These are phyloP conservation scores for Musca domestica DNA, from an alignment of 1,140 invertebrate genomes.

Conservation along the genomic window DNA sequence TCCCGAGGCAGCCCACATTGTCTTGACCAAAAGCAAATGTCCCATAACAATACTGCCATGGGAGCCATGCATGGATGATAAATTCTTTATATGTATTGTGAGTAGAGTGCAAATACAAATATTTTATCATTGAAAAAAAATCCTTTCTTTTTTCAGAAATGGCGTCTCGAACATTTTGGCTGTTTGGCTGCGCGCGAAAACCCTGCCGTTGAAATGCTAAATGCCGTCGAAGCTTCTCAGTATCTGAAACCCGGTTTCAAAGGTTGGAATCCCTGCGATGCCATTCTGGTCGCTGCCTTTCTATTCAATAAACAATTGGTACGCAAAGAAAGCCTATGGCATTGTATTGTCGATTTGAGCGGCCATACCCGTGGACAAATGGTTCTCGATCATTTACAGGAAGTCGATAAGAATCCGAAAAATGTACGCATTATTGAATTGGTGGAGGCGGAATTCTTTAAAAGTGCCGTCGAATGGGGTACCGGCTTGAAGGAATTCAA, in stretches of 20 bases:
- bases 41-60: conserved; percentile 65
- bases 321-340: conserved; percentile 44
- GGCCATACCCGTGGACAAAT: conserved; percentile 63
- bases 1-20: conserved; percentile 74
- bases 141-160: conserved; percentile 54
- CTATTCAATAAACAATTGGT: conserved; percentile 53
- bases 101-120: conserved; percentile 31
- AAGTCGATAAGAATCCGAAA: conserved; percentile 49
- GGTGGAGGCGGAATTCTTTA: conserved; percentile 57
- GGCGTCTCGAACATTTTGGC: conserved; percentile 54
- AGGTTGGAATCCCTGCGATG: conserved; percentile 60
- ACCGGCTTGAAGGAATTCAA: conserved; percentile 30
- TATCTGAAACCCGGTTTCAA: conserved; percentile 39
- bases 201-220: conserved; percentile 57
- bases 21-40: conserved; percentile 59
- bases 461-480: conserved; percentile 44
- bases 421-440: conserved; percentile 60
- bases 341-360: conserved; percentile 60
- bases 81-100: conserved; percentile 56
- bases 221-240: conserved; percentile 57
- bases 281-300: conserved; percentile 57
- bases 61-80: conserved; percentile 59
- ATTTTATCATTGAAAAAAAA: not conserved
- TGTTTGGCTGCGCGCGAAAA: conserved; percentile 31
- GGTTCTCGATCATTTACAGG: conserved; percentile 59